Conservation (phyloP, 2,113 vertebrate species). For the Pelmatolapia mariae region DNA sequence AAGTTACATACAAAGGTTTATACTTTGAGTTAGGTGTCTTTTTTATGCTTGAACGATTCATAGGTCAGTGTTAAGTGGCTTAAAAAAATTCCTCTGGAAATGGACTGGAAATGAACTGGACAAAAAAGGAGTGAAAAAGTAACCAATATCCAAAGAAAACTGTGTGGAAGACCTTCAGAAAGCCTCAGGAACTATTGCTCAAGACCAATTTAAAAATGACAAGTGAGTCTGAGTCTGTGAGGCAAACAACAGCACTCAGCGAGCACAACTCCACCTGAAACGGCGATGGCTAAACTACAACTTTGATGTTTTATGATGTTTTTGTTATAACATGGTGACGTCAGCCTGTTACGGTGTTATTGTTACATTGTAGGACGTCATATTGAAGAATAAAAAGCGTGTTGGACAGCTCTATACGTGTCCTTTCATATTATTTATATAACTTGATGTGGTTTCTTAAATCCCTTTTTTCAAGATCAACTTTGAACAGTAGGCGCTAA, state of each 20-base stretch:
- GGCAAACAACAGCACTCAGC: not conserved
- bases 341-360: not conserved
- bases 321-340: not conserved
- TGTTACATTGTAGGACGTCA: not conserved
- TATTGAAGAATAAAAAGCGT: not conserved
- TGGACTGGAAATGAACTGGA: not conserved
- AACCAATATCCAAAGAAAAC: not conserved
- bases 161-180: not conserved
- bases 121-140: not conserved
- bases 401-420: not conserved
- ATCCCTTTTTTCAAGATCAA: not conserved
- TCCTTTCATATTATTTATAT: not conserved
- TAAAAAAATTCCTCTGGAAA: not conserved
- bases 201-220: not conserved
- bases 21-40: not conserved
- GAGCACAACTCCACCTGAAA: not conserved
- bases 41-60: not conserved
- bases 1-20: not conserved
- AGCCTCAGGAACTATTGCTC: not conserved
- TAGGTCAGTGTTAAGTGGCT: not conserved
- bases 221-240: not conserved
- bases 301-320: not conserved
- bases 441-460: not conserved
- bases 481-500: not conserved
- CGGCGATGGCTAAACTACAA: accelerated